Percentiles rank a stretch among this genome's conserved stretches.
Evolutionary conservation across 2,888 invertebrate genomes (phyloP).

Genomic region (Gymnoscelis rufifasciata): DNA sequence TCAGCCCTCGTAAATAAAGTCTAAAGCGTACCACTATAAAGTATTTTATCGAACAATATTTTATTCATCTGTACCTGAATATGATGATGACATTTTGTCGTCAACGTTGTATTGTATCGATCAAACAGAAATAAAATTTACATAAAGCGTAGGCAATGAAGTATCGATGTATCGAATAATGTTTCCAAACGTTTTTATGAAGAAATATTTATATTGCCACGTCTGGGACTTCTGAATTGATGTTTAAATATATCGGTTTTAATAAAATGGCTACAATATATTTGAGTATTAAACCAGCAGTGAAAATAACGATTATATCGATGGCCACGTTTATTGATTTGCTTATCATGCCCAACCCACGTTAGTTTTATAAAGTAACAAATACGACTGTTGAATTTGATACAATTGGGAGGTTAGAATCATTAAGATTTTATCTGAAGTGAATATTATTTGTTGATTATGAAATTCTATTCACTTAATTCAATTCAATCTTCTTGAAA

Average conservation of each 20-base stretch:
- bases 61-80: background rate
- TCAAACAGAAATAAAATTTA: conserved; percentile 33
- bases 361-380: background rate
- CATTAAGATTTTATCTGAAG: no score
- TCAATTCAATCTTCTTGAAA: no score
- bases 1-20: no score
- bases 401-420: no score
- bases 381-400: no score
- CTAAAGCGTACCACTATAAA: no score
- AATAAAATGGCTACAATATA: background rate
- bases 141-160: conserved; percentile 36
- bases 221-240: conserved; percentile 9
- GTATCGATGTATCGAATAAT: conserved; percentile 21
- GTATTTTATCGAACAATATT: no score
- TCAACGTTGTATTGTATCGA: conserved; percentile 35
- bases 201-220: conserved; percentile 10
- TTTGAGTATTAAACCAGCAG: background rate
- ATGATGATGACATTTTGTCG: conserved; percentile 12
- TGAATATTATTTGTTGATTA: no score
- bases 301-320: background rate
- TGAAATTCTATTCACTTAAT: no score
- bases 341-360: background rate
- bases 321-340: conserved; percentile 8
- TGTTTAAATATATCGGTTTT: conserved; percentile 6
- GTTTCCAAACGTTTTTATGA: conserved; percentile 18